These are phyloP conservation scores for Andrena bicolor DNA, from an alignment of 2,888 invertebrate species.

Conservation along the genomic window DNA sequence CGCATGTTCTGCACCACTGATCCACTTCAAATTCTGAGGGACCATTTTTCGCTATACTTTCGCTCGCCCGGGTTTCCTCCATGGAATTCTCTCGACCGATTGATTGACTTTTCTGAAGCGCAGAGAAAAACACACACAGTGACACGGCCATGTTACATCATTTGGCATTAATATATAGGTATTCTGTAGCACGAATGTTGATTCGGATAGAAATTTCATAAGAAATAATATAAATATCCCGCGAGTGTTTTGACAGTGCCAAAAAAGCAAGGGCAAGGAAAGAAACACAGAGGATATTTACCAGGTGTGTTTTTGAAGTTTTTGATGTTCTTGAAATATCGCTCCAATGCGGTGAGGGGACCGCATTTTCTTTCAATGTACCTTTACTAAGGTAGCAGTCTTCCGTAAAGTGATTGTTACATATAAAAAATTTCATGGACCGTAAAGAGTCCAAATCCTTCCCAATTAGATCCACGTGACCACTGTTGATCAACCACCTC, in stretches of 20 bases:
- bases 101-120: conserved; percentile 34
- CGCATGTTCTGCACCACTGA: conserved; percentile 67
- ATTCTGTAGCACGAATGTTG: neutral
- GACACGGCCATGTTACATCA: neutral
- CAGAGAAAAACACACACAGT: neutral
- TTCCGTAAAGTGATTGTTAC: conserved; percentile 64
- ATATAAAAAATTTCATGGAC: conserved; percentile 65
- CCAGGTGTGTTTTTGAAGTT: conserved; percentile 28
- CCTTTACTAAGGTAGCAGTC: conserved; percentile 66
- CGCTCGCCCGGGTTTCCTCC: conserved; percentile 14
- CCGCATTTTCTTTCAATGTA: conserved; percentile 65
- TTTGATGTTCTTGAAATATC: conserved; percentile 32
- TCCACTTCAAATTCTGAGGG: conserved; percentile 48
- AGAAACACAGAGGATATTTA: conserved; percentile 5
- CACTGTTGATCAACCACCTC: conserved; percentile 68
- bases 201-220: neutral
- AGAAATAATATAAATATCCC: no score
- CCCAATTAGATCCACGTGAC: conserved; percentile 64
- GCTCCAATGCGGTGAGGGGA: conserved; percentile 63
- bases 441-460: conserved; percentile 57
- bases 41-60: conserved; percentile 18
- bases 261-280: neutral
- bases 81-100: conserved; percentile 47
- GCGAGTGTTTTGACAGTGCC: no score
- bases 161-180: neutral